phyloP scores from a whole-genome alignment of 2,797 vertebrate genomes.

The Chanos chanos region DNA sequence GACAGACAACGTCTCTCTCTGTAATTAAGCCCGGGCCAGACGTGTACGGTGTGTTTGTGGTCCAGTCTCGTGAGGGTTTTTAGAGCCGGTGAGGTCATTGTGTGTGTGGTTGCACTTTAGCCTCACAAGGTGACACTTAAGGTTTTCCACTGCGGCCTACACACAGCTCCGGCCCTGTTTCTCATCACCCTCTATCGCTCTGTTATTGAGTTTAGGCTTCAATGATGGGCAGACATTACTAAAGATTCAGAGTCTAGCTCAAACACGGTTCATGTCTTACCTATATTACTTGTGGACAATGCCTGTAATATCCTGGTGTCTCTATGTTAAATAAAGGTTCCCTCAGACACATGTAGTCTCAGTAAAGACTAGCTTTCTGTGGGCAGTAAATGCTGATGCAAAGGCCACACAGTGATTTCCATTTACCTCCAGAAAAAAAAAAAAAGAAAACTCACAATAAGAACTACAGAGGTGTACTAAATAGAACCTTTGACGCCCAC shows the following conservation, averaged over 20 bases:
- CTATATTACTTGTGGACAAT: no score
- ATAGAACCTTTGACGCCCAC: slow-evolving; percentile 69
- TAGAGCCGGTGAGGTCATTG: slow-evolving; percentile 26
- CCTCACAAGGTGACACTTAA: slow-evolving; percentile 11
- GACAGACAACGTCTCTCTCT: no score
- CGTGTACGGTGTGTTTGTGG: slow-evolving; percentile 12
- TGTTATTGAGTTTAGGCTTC: no score
- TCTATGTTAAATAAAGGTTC: slow-evolving; percentile 31
- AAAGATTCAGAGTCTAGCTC: no score
- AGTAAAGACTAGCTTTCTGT: slow-evolving; percentile 47
- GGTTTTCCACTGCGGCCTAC: background rate
- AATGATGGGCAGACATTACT: no score
- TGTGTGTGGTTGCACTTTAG: slow-evolving; percentile 20
- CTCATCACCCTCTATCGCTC: background rate
- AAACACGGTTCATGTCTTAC: no score
- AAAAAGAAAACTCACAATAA: no score
- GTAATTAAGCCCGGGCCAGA: no score
- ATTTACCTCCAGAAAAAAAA: no score
- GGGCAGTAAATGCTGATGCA: slow-evolving; percentile 23
- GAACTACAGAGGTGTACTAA: slow-evolving; percentile 37
- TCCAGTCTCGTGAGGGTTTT: slow-evolving; percentile 9
- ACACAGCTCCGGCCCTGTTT: slow-evolving; percentile 7
- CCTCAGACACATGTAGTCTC: slow-evolving; percentile 31
- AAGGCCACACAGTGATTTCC: slow-evolving; percentile 34
- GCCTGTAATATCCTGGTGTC: no score